Conservation (phyloP, 2,888 invertebrate genomes). For the Heliconius erato region DNA sequence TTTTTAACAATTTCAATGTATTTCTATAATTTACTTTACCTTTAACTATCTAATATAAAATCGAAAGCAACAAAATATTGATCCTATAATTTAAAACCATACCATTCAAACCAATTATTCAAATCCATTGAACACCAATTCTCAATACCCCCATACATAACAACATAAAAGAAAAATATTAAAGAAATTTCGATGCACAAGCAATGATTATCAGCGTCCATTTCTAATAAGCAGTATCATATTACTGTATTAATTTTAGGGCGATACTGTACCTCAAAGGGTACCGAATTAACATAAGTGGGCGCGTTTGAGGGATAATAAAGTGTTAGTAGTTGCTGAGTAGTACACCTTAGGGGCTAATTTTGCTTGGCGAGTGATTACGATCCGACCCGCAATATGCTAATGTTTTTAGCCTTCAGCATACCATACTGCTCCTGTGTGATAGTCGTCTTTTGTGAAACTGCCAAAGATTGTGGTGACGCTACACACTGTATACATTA, state of each 20-base stretch:
- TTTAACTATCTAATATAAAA: neutral
- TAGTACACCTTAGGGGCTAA: slow-evolving; percentile 84
- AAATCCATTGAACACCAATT: slow-evolving; percentile 13
- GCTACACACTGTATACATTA: slow-evolving; percentile 19
- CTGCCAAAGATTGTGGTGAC: slow-evolving; percentile 41
- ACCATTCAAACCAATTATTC: slow-evolving; percentile 13
- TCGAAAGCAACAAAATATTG: neutral
- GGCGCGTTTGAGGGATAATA: slow-evolving; percentile 81
- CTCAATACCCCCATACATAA: slow-evolving; percentile 7
- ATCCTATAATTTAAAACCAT: neutral
- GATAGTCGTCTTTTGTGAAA: slow-evolving; percentile 54
- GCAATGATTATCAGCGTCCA: slow-evolving; percentile 50
- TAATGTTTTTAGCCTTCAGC: slow-evolving; percentile 83
- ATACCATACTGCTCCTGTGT: slow-evolving; percentile 63
- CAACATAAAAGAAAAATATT: neutral
- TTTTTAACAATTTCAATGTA: neutral
- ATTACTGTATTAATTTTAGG: slow-evolving; percentile 58
- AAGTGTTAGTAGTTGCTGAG: slow-evolving; percentile 76
- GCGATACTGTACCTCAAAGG: slow-evolving; percentile 75
- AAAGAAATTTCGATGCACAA: slow-evolving; percentile 38
- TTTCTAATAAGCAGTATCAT: slow-evolving; percentile 54
- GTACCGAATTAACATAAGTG: slow-evolving; percentile 79
- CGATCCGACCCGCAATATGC: slow-evolving; percentile 80
- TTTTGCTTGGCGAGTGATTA: slow-evolving; percentile 80
- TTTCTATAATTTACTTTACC: neutral